Conservation (phyloP, 2,888 invertebrate genomes). For the Cantharis rufa region DNA sequence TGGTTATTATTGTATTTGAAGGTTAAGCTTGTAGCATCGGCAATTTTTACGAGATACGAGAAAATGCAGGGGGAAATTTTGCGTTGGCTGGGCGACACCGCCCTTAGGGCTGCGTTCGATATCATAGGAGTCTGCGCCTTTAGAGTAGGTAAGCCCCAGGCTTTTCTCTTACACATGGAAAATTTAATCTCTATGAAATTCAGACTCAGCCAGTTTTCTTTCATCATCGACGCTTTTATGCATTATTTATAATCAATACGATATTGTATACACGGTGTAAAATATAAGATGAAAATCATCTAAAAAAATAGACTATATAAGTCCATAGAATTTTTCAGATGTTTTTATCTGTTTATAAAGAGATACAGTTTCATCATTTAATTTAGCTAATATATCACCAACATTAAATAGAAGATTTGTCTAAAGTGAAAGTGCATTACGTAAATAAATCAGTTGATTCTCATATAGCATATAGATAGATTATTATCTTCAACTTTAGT, state of each 20-base stretch:
- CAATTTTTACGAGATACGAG: constrained; percentile 22
- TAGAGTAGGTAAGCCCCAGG: constrained; percentile 34
- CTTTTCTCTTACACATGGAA: constrained; percentile 23
- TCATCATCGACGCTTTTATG: constrained; percentile 3
- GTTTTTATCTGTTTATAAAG: too few species aligned
- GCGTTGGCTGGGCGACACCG: constrained; percentile 50
- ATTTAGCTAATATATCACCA: too few species aligned
- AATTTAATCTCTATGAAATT: constrained; percentile 19
- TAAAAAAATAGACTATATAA: too few species aligned
- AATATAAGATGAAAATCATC: too few species aligned
- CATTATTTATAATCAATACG: not conserved
- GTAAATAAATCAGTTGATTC: too few species aligned
- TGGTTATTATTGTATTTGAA: constrained; percentile 11
- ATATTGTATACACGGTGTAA: too few species aligned
- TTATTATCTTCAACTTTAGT: too few species aligned
- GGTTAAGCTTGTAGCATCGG: constrained; percentile 11
- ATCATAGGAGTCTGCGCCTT: constrained; percentile 46
- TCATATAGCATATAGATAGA: too few species aligned
- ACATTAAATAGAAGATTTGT: too few species aligned
- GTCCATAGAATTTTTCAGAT: too few species aligned
- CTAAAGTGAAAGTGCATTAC: too few species aligned
- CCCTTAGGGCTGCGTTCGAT: constrained; percentile 50
- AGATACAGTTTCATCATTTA: too few species aligned
- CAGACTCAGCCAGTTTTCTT: constrained; percentile 16
- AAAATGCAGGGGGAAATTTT: constrained; percentile 16